A percentile compares a stretch with the other conserved stretches of the same genome.
Conservation (phyloP, 2,888 invertebrate species). For the Drosophila anomelani region DNA sequence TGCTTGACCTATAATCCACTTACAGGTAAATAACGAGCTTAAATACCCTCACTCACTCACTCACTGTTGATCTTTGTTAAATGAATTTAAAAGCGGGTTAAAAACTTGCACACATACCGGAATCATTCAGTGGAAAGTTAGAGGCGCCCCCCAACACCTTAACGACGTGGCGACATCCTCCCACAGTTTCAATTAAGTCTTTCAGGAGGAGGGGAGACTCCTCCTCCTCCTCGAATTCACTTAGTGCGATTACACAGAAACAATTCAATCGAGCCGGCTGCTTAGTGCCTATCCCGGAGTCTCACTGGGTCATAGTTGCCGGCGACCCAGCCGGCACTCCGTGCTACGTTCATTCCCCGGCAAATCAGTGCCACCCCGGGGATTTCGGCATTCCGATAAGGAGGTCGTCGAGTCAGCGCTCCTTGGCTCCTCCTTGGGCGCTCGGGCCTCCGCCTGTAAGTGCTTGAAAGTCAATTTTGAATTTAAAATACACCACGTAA, state of each 20-base stretch:
- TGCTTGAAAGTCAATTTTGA: constrained; percentile 79
- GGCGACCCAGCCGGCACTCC: constrained; percentile 1
- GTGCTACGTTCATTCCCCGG: constrained; percentile 1
- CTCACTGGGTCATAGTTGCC: constrained; percentile 39
- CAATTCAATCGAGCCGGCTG: constrained; percentile 30
- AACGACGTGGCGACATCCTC: constrained; percentile 18
- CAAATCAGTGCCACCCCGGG: constrained; percentile 41
- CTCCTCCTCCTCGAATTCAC: constrained; percentile 9
- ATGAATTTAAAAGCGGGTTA: constrained; percentile 2
- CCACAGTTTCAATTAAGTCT: constrained; percentile 22
- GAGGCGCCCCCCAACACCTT: constrained; percentile 2
- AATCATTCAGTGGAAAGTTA: neutral
- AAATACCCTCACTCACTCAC: neutral
- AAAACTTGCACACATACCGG: neutral
- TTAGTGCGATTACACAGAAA: constrained; percentile 40
- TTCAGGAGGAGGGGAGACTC: neutral
- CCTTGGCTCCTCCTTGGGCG: constrained; percentile 6
- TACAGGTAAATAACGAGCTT: constrained; percentile 15
- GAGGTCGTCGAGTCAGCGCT: constrained; percentile 46
- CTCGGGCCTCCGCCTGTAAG: constrained; percentile 51
- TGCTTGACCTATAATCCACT: constrained; percentile 14
- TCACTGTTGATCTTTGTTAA: neutral
- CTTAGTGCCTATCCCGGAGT: constrained; percentile 25
- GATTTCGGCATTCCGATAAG: constrained; percentile 45
- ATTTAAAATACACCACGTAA: constrained; percentile 79